Evolutionary conservation across 53 echinoderm and acorn worm species (phyloP), one percentile per base, ranked within the genome.

Genomic region (Patiria pectinifera): DNA sequence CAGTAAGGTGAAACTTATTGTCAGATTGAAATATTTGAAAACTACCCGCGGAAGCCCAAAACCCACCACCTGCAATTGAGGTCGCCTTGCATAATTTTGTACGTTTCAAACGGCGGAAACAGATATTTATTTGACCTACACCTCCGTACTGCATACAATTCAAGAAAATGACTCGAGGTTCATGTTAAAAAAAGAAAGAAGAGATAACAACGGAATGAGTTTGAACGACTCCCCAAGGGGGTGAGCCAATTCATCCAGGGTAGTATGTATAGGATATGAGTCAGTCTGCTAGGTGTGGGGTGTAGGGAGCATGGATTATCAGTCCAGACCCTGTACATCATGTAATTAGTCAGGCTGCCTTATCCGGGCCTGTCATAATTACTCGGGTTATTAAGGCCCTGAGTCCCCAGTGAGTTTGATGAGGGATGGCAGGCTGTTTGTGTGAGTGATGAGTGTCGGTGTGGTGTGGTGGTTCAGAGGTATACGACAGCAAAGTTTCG

Each of bases 261-360:
- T 87, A 77, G 62, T 53, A 53, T 53, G 66, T 16, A 49, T 76
- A 87, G 87, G 87, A 87, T 87, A 87, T 87, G 87, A 87, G 77
- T 87, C 87, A 87, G 76, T 23, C 60, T 26, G 14, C 87, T 87
- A 87, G 87, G 87, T 87, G 87, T 87, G 44, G 87, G 87, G 87
- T 4, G 16, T 59, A 16, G 61, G 87, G 87, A 15, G 23, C 59
- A 14, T 15, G 44, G 87, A 87, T 87, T 87, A 87, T 60, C 87
- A 72, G 87, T 77, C 87, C 61, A 76, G 87, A 77, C 77, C 86
- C 76, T 87, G 87, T 87, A 87, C 87, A 78, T 78, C 87, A 76
- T 61, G 78, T 87, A 87, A 87, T 87, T 87, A 87, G 87, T 87
- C 87, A 87, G 87, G 77, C 77, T 60, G 78, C 43, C 87, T 60